Base-by-base conservation (phyloP, 2,888 invertebrate species). In the Blastobasis lacticolella region DNA sequence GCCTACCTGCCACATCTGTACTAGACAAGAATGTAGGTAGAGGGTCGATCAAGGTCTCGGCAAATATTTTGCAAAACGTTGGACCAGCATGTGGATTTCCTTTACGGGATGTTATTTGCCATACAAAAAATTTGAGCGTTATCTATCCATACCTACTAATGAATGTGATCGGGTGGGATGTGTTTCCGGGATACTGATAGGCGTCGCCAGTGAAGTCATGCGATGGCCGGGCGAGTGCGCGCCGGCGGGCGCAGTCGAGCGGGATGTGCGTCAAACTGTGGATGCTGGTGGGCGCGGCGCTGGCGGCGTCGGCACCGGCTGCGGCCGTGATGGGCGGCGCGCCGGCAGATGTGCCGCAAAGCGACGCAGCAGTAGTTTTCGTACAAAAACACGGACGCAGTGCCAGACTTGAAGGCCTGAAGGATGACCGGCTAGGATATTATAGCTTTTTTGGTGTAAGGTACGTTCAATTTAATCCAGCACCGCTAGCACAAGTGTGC, bases 401-500 rank as follows among this genome's bases (percentile, higher is more conserved):
- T 61, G 91, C 93, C 0, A 88, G 92, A 38, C 75, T 94, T 38
- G 90, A 90, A 63, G 94, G 94, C 10, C 74, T 87, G 52, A 89
- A 91, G 60, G 91, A 94, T 68, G 77, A 85, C 6, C 77, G 75
- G 3, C 88, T 88, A 4, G 90, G 90, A 58, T 91, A 93, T 67
- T 94, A 94, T 59, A 90, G 91, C 37, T 95, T 95, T 66, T 88
- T 91, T 53, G 95, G 95, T 3, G 90, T 95, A 57, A 90, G 93
- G 75, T 95, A 52, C 49, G 37, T 46, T 49, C 46, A 8, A 46
- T 40, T 46, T 49, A 8, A 10, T 44, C 23, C 23, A 23, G 23
- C 3, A 23, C 23, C 23, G 23, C 3, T 1, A 23, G 3, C 23
- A 23, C 23, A 23, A 23, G 23, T 3, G 23, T 23, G 23, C 23